Conservation (phyloP, 2,888 invertebrate genomes). For the Conus canariensis region DNA sequence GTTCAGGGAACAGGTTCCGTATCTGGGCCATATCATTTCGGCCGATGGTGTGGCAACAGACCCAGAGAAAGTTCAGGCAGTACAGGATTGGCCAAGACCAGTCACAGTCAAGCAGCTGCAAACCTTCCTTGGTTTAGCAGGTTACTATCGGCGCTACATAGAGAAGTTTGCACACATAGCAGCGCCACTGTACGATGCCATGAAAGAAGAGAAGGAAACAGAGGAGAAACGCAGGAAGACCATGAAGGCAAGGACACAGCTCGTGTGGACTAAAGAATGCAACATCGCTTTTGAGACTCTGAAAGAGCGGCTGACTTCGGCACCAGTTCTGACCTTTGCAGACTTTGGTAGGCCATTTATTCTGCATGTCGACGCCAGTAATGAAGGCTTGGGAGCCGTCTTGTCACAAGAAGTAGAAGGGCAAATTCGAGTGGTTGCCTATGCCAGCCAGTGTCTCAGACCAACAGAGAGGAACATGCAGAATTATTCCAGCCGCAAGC, state of each 20-base stretch:
- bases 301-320: slow-evolving; percentile 46
- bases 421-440: slow-evolving; percentile 45
- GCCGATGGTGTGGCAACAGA: neutral
- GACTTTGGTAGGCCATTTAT: slow-evolving; percentile 53
- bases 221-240: neutral
- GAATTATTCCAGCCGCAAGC: slow-evolving; percentile 55
- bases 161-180: slow-evolving; percentile 20
- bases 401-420: slow-evolving; percentile 53
- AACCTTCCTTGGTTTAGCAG: slow-evolving; percentile 26
- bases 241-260: neutral
- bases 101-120: slow-evolving; percentile 17
- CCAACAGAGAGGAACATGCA: slow-evolving; percentile 49
- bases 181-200: slow-evolving; percentile 3
- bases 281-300: slow-evolving; percentile 46
- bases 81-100: slow-evolving; percentile 21
- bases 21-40: slow-evolving; percentile 7
- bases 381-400: slow-evolving; percentile 52
- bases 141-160: slow-evolving; percentile 8
- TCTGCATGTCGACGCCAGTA: slow-evolving; percentile 54
- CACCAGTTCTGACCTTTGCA: slow-evolving; percentile 55
- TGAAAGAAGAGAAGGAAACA: neutral
- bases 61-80: neutral
- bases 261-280: slow-evolving; percentile 40
- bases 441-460: slow-evolving; percentile 53
- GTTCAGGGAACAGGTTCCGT: neutral